Percentiles rank a stretch among this genome's conserved stretches.
phyloP scores from a whole-genome alignment of 2,888 invertebrate genomes.

The Tetramorium bicarinatum region DNA sequence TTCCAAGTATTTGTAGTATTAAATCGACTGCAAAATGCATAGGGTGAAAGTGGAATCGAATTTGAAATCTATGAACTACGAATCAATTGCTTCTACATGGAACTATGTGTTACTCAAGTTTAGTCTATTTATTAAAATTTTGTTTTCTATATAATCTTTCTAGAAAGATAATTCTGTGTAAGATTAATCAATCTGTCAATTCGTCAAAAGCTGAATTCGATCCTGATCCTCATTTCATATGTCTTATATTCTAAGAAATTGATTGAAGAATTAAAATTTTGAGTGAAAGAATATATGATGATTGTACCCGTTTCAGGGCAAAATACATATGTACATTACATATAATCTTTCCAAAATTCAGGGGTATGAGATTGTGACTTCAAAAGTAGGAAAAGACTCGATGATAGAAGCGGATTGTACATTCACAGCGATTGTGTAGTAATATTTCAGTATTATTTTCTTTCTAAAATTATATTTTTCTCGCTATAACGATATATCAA shows the following conservation, averaged over 20 bases:
- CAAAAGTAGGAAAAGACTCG: not conserved
- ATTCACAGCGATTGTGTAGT: slow-evolving; percentile 54
- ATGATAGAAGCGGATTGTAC: slow-evolving; percentile 46
- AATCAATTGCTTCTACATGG: not conserved
- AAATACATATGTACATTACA: not conserved
- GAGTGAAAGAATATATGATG: too few relatives aligned
- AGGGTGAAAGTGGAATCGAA: not conserved
- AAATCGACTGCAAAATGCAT: not conserved
- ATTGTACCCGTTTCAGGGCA: too few relatives aligned
- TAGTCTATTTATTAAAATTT: slow-evolving; percentile 46
- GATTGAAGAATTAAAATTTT: slow-evolving; percentile 3
- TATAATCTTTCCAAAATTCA: not conserved
- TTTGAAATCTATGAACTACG: not conserved
- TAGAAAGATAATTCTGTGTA: not conserved
- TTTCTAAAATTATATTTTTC: slow-evolving; percentile 33
- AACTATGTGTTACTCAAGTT: not conserved
- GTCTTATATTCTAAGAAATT: not conserved
- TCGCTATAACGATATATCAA: slow-evolving; percentile 6
- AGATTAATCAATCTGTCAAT: not conserved
- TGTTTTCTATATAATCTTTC: not conserved
- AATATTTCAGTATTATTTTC: slow-evolving; percentile 64
- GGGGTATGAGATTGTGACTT: not conserved
- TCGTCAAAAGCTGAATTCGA: not conserved
- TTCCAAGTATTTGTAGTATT: too few relatives aligned
- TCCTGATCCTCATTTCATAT: not conserved